Evolutionary conservation across 2,888 invertebrate genomes (phyloP).

Genomic region (Yponomeuta cagnagella): DNA sequence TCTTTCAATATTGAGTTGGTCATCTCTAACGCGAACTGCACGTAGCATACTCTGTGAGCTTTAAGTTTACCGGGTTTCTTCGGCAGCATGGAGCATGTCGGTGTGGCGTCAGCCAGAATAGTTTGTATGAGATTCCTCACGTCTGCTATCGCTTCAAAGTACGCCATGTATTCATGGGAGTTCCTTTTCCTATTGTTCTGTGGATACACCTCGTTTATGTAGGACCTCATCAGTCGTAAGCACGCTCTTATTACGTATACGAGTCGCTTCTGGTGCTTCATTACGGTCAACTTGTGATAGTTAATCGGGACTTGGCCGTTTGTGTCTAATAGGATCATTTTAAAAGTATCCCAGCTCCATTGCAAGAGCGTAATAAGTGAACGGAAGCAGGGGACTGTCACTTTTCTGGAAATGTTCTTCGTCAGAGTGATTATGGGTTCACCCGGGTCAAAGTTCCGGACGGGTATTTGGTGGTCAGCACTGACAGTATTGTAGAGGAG

Average conservation of each 20-base stretch:
- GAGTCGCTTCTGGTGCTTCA: conserved; percentile 86
- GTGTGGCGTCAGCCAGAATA: conserved; percentile 84
- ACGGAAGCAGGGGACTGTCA: conserved; percentile 90
- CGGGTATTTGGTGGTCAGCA: conserved; percentile 60
- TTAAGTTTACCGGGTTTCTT: conserved; percentile 54
- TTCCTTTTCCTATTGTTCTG: conserved; percentile 73
- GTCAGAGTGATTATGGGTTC: conserved; percentile 91
- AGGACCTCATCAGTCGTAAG: conserved; percentile 86
- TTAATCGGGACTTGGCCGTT: conserved; percentile 61
- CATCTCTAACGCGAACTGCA: conserved; percentile 75
- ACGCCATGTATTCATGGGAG: conserved; percentile 81
- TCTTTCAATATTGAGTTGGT: conserved; percentile 88
- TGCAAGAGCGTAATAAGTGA: conserved; percentile 89
- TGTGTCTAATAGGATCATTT: conserved; percentile 50
- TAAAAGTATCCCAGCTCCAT: conserved; percentile 95
- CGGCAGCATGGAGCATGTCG: conserved; percentile 52
- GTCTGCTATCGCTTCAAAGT: conserved; percentile 91
- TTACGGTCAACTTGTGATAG: conserved; percentile 69
- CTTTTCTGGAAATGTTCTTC: conserved; percentile 90
- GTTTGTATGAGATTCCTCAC: conserved; percentile 86
- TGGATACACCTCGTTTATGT: conserved; percentile 94
- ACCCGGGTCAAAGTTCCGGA: conserved; percentile 41
- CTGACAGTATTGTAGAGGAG: conserved; percentile 73
- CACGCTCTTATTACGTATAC: conserved; percentile 91
- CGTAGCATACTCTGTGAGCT: conserved; percentile 54